Evolutionary conservation across 2,113 vertebrate species (phyloP).

Genomic region (Elachura formosa): DNA sequence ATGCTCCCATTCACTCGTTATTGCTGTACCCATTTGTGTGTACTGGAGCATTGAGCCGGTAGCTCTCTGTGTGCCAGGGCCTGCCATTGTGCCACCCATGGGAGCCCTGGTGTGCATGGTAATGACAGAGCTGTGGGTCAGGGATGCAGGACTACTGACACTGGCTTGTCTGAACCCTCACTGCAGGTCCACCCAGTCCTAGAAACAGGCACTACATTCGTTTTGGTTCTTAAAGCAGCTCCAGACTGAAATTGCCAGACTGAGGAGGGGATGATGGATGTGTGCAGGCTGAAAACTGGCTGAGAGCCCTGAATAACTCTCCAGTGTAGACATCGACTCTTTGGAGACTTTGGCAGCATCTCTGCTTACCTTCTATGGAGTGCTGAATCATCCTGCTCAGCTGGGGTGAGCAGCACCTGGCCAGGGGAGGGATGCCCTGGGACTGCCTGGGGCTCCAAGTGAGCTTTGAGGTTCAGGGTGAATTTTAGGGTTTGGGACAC

Average conservation of each 20-base stretch:
- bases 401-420: background rate
- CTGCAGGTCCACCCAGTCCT: background rate
- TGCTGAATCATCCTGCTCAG: slow-evolving; percentile 24
- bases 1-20: background rate
- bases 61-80: background rate
- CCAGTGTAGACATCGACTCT: background rate
- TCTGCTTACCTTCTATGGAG: accelerated
- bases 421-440: background rate
- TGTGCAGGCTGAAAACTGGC: background rate
- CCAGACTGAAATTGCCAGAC: background rate
- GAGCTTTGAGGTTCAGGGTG: accelerated
- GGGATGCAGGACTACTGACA: background rate
- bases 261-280: background rate
- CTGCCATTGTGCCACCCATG: background rate
- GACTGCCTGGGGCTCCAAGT: too few relatives aligned
- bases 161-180: background rate
- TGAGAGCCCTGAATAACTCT: background rate
- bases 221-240: background rate
- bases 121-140: background rate
- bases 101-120: accelerated
- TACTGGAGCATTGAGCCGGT: background rate
- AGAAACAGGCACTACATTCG: background rate
- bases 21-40: accelerated
- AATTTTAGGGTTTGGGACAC: background rate
- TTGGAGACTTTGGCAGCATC: background rate